Evolutionary conservation across 2,888 invertebrate genomes (phyloP), one percentile per base, ranked within the genome.

Genomic region (Masnerella sp.): DNA sequence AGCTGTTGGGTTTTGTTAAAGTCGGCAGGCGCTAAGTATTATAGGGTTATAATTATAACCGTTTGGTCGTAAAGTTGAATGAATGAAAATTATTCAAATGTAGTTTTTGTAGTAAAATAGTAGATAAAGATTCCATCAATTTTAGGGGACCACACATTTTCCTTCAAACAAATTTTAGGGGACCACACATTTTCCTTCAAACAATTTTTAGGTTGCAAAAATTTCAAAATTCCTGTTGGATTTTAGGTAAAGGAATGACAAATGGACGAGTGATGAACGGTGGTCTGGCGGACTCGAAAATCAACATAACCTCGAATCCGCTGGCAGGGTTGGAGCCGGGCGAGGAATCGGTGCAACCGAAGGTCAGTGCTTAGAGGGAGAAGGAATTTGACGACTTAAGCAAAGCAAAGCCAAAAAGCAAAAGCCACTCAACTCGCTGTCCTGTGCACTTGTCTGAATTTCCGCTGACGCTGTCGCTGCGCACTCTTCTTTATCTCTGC

Each of bases 231-330:
- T 18, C 5, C n/a, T 18, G 8, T 25, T 11, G 22, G 9, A 5
- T 79, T 77, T 18, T 77, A 88, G 83, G 85, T 18, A 84, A 88
- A 78, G 80, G 86, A 30, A 87, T 85, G 78, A 82, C 83, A 32
- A 88, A 85, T 72, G 88, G 85, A 69, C 82, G 87, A 76, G 85
- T 85, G 73, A 85, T 85, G 78, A 87, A 87, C 68, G 87, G 88
- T 9, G 86, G 85, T 45, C 82, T 86, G 14, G 85, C 85, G 14
- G 87, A 87, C 65, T 87, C 87, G n/a, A 88, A 88, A 76, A 93
- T 94, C 82, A 94, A 93, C 62, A 94, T 94, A 80, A 93, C 94
- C 3, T 91, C 92, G 58, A 94, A 94, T 87, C 94, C 94, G 20
- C 89, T 94, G 85, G 93, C 93, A 32, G 90, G 91, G 76, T 89